Percentiles rank a stretch among this genome's conserved stretches.
Conservation (phyloP, 2,888 invertebrate species). For the Plagodis dolabraria region DNA sequence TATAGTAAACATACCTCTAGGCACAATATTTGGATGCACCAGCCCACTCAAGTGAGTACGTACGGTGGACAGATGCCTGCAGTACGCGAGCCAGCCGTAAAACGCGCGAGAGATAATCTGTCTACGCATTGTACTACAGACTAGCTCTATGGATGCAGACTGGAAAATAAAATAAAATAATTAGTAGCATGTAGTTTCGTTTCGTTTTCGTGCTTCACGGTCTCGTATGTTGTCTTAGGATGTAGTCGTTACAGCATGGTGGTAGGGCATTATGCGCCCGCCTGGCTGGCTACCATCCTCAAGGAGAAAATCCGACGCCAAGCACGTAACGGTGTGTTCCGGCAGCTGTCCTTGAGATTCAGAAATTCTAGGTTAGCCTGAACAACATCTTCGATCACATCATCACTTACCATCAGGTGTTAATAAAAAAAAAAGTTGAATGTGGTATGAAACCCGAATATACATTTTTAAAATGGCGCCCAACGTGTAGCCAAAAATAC, state of each 20-base stretch:
- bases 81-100: conserved; percentile 98
- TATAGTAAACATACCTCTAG: conserved; percentile 73
- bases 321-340: too few species aligned
- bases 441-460: neutral
- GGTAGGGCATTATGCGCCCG: too few species aligned
- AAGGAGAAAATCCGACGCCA: too few species aligned
- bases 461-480: conserved; percentile 6
- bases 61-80: conserved; percentile 96
- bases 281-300: too few species aligned
- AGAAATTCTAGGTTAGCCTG: too few species aligned
- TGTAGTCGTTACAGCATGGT: too few species aligned
- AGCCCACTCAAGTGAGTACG: conserved; percentile 96
- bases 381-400: too few species aligned
- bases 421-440: too few species aligned
- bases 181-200: neutral
- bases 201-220: too few species aligned
- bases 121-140: conserved; percentile 97
- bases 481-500: neutral
- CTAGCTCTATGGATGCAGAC: conserved; percentile 88
- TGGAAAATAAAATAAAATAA: conserved; percentile 44
- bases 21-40: conserved; percentile 90
- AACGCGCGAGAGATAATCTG: conserved; percentile 98
- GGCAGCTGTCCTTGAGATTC: too few species aligned
- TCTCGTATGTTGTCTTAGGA: too few species aligned
- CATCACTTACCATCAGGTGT: too few species aligned